Evolutionary conservation across 2,797 vertebrate species (phyloP).

Genomic region (Cyclopterus lumpus): DNA sequence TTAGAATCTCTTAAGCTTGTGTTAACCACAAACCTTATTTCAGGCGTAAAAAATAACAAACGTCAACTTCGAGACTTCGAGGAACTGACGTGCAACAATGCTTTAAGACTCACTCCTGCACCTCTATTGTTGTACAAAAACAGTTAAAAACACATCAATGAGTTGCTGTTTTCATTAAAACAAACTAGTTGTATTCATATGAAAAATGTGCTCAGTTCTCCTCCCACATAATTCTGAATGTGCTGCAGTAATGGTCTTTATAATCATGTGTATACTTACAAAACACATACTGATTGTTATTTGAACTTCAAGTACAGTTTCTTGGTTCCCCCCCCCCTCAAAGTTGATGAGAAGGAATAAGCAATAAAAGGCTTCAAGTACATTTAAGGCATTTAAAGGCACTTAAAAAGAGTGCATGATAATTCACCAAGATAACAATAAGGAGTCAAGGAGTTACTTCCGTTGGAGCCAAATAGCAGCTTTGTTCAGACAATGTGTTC

Average conservation of each 20-base stretch:
- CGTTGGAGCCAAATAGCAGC: constrained; percentile 20
- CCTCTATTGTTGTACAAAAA: too few relatives aligned
- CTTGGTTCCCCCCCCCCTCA: too few relatives aligned
- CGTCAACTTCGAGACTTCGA: too few relatives aligned
- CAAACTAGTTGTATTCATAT: background rate
- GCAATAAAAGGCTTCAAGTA: background rate
- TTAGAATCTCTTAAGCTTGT: too few relatives aligned
- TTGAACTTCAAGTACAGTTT: background rate
- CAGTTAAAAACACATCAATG: too few relatives aligned
- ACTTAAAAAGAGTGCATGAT: constrained; percentile 6
- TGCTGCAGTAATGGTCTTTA: background rate
- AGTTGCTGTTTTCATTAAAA: too few relatives aligned
- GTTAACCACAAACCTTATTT: too few relatives aligned
- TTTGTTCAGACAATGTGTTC: constrained; percentile 38
- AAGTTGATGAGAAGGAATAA: background rate
- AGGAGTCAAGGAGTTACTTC: constrained; percentile 15
- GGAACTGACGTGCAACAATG: too few relatives aligned
- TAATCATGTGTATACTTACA: background rate
- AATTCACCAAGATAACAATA: constrained; percentile 35
- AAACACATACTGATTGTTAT: background rate
- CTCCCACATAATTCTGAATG: background rate
- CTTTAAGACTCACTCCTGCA: too few relatives aligned
- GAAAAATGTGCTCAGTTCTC: background rate
- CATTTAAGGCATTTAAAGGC: constrained; percentile 1
- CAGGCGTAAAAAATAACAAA: too few relatives aligned